A percentile compares a stretch with the other conserved stretches of the same genome.
Conservation (phyloP, 2,888 invertebrate genomes). For the Hirtodrosophila cameraria region DNA sequence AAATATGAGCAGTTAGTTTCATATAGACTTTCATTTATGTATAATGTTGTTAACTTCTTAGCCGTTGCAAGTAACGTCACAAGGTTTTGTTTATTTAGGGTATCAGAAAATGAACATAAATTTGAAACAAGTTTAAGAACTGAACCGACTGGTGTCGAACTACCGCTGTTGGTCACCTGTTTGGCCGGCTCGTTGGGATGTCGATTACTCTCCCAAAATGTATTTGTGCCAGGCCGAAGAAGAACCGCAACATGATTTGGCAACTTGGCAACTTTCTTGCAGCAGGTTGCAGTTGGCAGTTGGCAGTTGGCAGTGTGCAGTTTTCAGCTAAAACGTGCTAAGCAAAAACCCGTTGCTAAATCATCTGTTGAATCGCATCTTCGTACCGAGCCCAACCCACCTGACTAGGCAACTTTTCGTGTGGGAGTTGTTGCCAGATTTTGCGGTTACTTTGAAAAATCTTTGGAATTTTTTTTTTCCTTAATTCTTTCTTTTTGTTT, state of each 20-base stretch:
- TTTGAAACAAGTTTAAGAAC: constrained; percentile 75
- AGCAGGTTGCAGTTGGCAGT: constrained; percentile 54
- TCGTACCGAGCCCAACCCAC: constrained; percentile 55
- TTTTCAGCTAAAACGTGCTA: constrained; percentile 15
- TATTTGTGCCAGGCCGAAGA: constrained; percentile 47
- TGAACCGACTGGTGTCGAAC: constrained; percentile 56
- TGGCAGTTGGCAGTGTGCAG: no score
- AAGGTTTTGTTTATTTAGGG: constrained; percentile 20
- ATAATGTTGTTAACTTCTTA: background rate
- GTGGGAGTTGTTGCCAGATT: constrained; percentile 72
- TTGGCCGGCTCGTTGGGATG: constrained; percentile 59
- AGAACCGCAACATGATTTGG: constrained; percentile 70
- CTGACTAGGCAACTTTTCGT: constrained; percentile 68
- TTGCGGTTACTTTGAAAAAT: constrained; percentile 75
- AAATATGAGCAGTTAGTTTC: no score
- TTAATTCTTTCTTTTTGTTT: constrained; percentile 73
- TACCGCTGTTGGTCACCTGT: constrained; percentile 67
- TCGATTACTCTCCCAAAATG: constrained; percentile 59
- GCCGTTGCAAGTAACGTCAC: background rate
- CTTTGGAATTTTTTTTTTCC: constrained; percentile 60
- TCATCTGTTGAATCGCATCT: constrained; percentile 64
- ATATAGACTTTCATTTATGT: no score
- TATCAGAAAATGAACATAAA: constrained; percentile 42
- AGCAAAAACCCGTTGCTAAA: constrained; percentile 67
- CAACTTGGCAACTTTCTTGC: constrained; percentile 69